Base-by-base conservation (phyloP, 1,140 invertebrate genomes). In the Harpegnathos saltator region DNA sequence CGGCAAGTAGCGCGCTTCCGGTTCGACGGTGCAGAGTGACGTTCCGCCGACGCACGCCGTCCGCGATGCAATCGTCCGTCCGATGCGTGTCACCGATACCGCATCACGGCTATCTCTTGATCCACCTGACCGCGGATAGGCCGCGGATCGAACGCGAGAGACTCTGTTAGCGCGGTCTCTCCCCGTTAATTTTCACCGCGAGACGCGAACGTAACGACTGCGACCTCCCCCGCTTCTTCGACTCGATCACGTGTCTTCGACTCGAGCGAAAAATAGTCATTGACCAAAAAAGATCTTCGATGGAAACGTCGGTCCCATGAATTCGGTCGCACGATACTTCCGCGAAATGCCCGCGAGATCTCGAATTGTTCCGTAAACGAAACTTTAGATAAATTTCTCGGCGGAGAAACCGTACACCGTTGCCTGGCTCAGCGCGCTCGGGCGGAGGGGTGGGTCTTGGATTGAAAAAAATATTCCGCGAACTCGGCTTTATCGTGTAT, bases 1-100 rank as follows among this genome's bases (percentile, higher is more conserved):
- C n/a, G n/a, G n/a, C n/a, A n/a, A n/a, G n/a, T n/a, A n/a, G n/a
- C 52, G 38, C 63, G 54, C 84, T 85, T 85, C 71, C 85, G 63
- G 66, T 66, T 75, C 50, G 69, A 85, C 62, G 59, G 71, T 61
- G 19, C 58, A 19, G 19, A 54, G 33, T 75, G n/a, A 63, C 26
- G 29, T 22, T 63, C 19, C 61, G 19, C 50, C 15, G 38, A 26
- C 22, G 56, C n/a, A n/a, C n/a, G 44, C 48, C 3, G 33, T 5
- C 15, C 38, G 33, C 19, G 12, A 14, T 9, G 48, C 22, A 5
- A n/a, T 52, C 66, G 24, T 68, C 15, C 9, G 1, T 14, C 66
- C 19, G n/a, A 24, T 17, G 22, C 26, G 12, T 24, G 44, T 54
- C 61, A 33, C 19, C 5, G 73, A n/a, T n/a, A n/a, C 38, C 9